Evolutionary conservation across 2,888 invertebrate species (phyloP).

Genomic region (Nysson spinosus): DNA sequence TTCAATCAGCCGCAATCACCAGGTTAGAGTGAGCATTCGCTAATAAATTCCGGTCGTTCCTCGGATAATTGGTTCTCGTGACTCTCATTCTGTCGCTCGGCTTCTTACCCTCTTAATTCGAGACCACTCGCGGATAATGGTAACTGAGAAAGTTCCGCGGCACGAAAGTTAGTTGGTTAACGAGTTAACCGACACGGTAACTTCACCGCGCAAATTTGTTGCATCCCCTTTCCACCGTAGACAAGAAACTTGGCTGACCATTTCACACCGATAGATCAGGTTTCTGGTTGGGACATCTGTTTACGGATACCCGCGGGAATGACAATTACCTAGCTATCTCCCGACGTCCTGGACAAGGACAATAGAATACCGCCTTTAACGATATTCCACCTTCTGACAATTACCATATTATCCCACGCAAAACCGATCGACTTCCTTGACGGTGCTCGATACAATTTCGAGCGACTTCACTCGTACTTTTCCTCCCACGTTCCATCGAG

Average conservation of each 20-base stretch:
- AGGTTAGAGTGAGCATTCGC: slow-evolving; percentile 20
- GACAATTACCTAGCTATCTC: slow-evolving; percentile 12
- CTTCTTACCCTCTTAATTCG: slow-evolving; percentile 31
- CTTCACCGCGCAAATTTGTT: neutral
- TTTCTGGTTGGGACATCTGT: slow-evolving; percentile 21
- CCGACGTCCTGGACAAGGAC: neutral
- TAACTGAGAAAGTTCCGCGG: slow-evolving; percentile 2
- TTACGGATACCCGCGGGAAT: slow-evolving; percentile 12
- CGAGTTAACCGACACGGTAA: slow-evolving; percentile 27
- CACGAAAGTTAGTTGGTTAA: slow-evolving; percentile 18
- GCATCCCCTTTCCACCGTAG: neutral
- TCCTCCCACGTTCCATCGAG: slow-evolving; percentile 18
- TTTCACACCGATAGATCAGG: slow-evolving; percentile 20
- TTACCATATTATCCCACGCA: slow-evolving; percentile 30
- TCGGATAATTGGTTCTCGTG: slow-evolving; percentile 22
- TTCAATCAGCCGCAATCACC: slow-evolving; percentile 29
- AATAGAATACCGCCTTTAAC: slow-evolving; percentile 5
- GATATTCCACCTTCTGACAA: slow-evolving; percentile 18
- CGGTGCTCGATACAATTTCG: slow-evolving; percentile 22
- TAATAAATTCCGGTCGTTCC: slow-evolving; percentile 43
- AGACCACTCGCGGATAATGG: neutral
- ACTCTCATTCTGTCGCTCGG: slow-evolving; percentile 11
- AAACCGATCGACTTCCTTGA: slow-evolving; percentile 10
- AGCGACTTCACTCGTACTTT: slow-evolving; percentile 4
- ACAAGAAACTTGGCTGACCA: neutral